These are phyloP conservation scores for Tridacna gigas DNA, from an alignment of 2,888 invertebrate genomes.

Conservation along the genomic window DNA sequence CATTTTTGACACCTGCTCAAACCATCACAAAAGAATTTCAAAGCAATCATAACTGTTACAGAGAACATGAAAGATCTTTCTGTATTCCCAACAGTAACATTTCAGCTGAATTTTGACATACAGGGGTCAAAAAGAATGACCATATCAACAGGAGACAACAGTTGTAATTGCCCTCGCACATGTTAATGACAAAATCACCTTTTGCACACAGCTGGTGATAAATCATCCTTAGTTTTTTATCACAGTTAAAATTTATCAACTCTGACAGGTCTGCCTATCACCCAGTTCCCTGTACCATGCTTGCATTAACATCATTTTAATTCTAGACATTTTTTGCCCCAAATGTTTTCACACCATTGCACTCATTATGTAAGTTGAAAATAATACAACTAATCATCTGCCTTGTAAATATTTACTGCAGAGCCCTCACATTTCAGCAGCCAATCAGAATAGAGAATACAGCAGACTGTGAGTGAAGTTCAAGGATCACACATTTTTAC, in stretches of 20 bases:
- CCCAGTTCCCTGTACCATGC: slow-evolving; percentile 18
- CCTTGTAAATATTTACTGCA: slow-evolving; percentile 17
- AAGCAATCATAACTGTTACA: too few species aligned
- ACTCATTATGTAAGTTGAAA: slow-evolving; percentile 19
- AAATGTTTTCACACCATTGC: slow-evolving; percentile 25
- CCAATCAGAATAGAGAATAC: neutral
- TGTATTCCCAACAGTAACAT: too few species aligned
- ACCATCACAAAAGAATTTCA: too few species aligned
- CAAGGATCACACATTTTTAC: too few species aligned
- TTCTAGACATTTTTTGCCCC: slow-evolving; percentile 3
- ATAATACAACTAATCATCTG: slow-evolving; percentile 15
- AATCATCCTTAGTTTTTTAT: slow-evolving; percentile 42
- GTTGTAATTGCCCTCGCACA: slow-evolving; percentile 4
- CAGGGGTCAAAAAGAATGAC: too few species aligned
- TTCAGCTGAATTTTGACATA: too few species aligned
- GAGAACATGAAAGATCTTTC: too few species aligned
- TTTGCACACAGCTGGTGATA: slow-evolving; percentile 28
- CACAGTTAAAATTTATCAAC: slow-evolving; percentile 25
- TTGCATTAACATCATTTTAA: slow-evolving; percentile 16
- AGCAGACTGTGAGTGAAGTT: too few species aligned
- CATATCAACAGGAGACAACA: slow-evolving; percentile 2
- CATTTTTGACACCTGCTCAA: too few species aligned
- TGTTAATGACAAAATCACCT: slow-evolving; percentile 20
- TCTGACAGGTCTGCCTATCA: slow-evolving; percentile 10
- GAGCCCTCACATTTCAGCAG: slow-evolving; percentile 1